Percentiles rank a stretch among this genome's conserved stretches.
phyloP scores from a whole-genome alignment of 2,113 vertebrate species.

The Corydoras maculifer region DNA sequence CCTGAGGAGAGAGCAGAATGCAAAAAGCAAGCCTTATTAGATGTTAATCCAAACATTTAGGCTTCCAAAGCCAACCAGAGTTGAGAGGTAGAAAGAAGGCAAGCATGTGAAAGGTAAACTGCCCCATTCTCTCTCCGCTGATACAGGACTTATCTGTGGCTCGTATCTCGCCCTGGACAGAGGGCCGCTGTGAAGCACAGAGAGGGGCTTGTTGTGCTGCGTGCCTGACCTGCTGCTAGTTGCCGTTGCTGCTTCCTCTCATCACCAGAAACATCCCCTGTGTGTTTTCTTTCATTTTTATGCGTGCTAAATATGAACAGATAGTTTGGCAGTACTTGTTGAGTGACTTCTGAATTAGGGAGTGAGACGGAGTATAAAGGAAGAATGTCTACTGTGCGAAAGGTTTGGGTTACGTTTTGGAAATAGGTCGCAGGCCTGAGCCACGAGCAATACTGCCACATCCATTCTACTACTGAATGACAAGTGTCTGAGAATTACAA shows the following conservation, averaged over 20 bases:
- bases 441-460: too few species aligned
- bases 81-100: conserved; percentile 11
- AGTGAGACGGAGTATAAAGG: conserved; percentile 38
- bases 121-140: conserved; percentile 5
- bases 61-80: neutral
- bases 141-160: conserved; percentile 35
- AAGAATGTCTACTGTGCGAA: conserved; percentile 8
- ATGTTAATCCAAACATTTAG: conserved; percentile 33
- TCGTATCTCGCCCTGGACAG: conserved; percentile 35
- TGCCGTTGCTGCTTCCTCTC: conserved; percentile 53
- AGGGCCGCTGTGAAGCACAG: conserved; percentile 44
- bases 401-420: conserved; percentile 32
- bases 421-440: too few species aligned
- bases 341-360: conserved; percentile 39
- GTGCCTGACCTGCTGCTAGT: conserved; percentile 40
- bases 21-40: conserved; percentile 50
- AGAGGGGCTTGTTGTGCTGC: conserved; percentile 53
- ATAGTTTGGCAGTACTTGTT: conserved; percentile 28
- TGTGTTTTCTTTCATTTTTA: conserved; percentile 33
- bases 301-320: conserved; percentile 39
- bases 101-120: conserved; percentile 12
- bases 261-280: conserved; percentile 37
- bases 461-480: too few species aligned
- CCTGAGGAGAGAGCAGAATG: conserved; percentile 60
- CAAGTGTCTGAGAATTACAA: neutral